Percentiles rank a stretch among this genome's conserved stretches.
phyloP scores from a whole-genome alignment of 2,797 vertebrate genomes.

The Vipera latastei region DNA sequence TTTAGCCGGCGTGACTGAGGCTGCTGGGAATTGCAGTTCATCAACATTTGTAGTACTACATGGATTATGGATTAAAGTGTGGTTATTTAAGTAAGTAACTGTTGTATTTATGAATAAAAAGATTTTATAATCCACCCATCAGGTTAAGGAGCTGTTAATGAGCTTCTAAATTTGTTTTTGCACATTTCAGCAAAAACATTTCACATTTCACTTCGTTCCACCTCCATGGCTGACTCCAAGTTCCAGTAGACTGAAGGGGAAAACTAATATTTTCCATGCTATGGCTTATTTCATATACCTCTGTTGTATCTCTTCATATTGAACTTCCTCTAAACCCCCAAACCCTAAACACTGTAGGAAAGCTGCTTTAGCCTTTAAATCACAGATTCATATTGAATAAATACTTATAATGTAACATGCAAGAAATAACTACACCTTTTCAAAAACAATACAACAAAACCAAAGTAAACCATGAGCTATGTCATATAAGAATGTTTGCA shows the following conservation, averaged over 20 bases:
- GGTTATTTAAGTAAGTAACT: neutral
- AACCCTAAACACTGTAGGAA: neutral
- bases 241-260: neutral
- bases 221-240: neutral
- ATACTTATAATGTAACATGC: neutral
- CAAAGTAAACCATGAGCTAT: constrained; percentile 14
- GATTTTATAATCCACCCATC: neutral
- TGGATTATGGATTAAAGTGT: neutral
- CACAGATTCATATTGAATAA: neutral
- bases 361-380: neutral
- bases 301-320: neutral
- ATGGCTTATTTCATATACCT: neutral
- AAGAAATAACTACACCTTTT: neutral
- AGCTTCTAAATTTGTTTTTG: neutral
- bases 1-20: neutral
- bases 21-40: neutral
- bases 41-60: neutral
- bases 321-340: neutral
- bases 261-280: neutral
- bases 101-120: neutral
- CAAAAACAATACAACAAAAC: neutral
- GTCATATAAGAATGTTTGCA: constrained; percentile 37
- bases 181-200: neutral
- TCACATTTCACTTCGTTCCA: neutral
- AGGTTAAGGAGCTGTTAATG: neutral